These are phyloP conservation scores for Pelochelys cantorii DNA, from an alignment of 2,797 vertebrate genomes.

Conservation along the genomic window DNA sequence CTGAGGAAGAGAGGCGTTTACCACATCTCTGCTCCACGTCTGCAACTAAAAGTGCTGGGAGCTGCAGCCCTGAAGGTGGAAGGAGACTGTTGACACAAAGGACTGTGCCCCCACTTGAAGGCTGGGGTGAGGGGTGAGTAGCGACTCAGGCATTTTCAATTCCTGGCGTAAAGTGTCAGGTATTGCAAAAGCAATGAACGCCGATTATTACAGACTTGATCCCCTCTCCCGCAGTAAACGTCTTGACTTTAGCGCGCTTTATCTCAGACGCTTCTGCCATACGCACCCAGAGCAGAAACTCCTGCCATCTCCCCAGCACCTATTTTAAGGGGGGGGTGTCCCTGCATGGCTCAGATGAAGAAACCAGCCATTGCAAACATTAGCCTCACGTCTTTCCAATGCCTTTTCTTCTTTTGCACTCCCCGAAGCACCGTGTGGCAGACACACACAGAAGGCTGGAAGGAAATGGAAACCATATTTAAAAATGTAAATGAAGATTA, in stretches of 20 bases:
- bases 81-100: background rate
- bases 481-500: constrained; percentile 25
- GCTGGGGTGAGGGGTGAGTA: background rate
- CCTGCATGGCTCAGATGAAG: background rate
- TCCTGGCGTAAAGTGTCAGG: background rate
- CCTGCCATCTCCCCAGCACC: background rate
- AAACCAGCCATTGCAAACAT: background rate
- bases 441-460: constrained; percentile 27
- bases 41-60: background rate
- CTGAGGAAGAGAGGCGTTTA: background rate
- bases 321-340: background rate
- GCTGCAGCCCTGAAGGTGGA: background rate
- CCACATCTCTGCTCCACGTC: background rate
- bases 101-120: background rate
- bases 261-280: background rate
- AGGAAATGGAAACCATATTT: constrained; percentile 65
- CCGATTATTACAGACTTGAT: background rate
- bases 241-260: background rate
- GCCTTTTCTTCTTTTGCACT: background rate
- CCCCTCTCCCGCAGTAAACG: background rate
- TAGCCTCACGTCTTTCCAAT: background rate
- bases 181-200: constrained; percentile 7
- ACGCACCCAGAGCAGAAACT: background rate
- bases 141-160: background rate
- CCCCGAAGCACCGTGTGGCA: background rate